Conservation (phyloP, 2,888 invertebrate genomes). For the Amaurobius ferox region DNA sequence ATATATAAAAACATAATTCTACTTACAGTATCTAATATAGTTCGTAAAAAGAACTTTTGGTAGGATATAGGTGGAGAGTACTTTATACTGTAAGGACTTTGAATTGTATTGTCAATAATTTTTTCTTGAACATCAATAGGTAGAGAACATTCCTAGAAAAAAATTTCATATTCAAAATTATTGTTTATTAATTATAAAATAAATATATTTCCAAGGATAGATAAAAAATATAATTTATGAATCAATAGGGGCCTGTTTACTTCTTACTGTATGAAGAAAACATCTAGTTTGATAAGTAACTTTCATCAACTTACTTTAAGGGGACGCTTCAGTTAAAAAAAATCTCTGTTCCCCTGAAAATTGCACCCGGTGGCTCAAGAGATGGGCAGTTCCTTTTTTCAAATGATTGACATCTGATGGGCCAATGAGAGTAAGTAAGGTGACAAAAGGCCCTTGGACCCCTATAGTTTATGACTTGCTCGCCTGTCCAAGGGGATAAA, state of each 20-base stretch:
- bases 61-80: slow-evolving; percentile 30
- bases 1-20: neutral
- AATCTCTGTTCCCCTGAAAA: too few relatives aligned
- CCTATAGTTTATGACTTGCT: too few relatives aligned
- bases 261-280: neutral
- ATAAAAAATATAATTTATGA: neutral
- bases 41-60: slow-evolving; percentile 42
- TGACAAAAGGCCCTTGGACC: too few relatives aligned
- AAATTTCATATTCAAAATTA: neutral
- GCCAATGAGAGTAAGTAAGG: too few relatives aligned
- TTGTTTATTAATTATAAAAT: neutral
- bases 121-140: slow-evolving; percentile 15
- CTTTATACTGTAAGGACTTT: slow-evolving; percentile 13
- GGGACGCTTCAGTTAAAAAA: neutral
- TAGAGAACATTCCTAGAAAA: slow-evolving; percentile 29
- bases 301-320: neutral
- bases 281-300: neutral
- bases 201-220: neutral
- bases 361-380: too few relatives aligned
- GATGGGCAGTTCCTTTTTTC: too few relatives aligned
- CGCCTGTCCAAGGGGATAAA: too few relatives aligned
- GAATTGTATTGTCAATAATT: slow-evolving; percentile 38
- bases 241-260: neutral
- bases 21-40: slow-evolving; percentile 41
- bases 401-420: too few relatives aligned